Conservation (phyloP, 37 sponge, comb jelly and placozoan genomes). For the Lycopodina hypogea region DNA sequence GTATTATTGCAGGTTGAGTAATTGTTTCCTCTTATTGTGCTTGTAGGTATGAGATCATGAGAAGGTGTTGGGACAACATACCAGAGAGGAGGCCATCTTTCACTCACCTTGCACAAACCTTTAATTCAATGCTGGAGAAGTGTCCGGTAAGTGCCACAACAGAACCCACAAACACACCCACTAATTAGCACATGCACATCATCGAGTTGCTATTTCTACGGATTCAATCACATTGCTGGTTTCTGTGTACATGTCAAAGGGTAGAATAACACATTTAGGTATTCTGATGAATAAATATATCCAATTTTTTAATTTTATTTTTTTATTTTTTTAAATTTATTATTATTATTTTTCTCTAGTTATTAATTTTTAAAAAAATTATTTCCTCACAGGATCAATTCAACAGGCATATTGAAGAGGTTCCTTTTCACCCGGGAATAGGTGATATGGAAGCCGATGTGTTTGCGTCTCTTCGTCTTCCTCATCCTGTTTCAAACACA, state of each 20-base stretch:
- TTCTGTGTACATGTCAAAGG: too few relatives aligned
- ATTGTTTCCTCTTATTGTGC: background rate
- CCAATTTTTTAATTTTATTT: too few relatives aligned
- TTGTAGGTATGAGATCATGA: conserved; percentile 48
- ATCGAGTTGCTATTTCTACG: too few relatives aligned
- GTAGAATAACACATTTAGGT: too few relatives aligned
- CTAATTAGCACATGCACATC: too few relatives aligned
- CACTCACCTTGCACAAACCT: conserved; percentile 22
- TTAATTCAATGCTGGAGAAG: background rate
- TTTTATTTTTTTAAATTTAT: background rate
- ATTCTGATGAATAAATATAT: too few relatives aligned
- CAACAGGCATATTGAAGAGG: conserved; percentile 12
- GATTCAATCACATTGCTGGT: too few relatives aligned
- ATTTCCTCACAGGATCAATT: conserved; percentile 13
- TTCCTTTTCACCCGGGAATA: background rate
- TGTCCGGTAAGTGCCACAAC: background rate
- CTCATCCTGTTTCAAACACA: background rate
- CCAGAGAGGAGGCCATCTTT: conserved; percentile 52
- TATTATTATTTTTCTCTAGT: background rate
- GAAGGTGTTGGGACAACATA: conserved; percentile 44
- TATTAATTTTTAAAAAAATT: background rate
- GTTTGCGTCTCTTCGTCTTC: background rate
- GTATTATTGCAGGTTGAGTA: too few relatives aligned
- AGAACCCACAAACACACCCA: too few relatives aligned
- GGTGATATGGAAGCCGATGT: conserved; percentile 5